Conservation (phyloP, 2,113 vertebrate species). For the Charadrius vociferus region DNA sequence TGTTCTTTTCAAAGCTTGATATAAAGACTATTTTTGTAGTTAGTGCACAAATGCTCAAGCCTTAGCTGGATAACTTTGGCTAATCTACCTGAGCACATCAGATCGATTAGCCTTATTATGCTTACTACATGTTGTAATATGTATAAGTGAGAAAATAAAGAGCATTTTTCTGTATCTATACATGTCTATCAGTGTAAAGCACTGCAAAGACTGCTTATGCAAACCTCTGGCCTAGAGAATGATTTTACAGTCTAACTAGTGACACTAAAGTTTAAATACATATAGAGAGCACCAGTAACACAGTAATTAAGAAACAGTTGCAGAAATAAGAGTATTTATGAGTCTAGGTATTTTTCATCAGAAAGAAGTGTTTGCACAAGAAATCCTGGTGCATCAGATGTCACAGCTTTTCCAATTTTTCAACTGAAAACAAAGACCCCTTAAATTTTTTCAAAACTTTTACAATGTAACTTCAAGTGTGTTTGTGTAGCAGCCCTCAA, state of each 20-base stretch:
- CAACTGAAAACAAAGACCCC: neutral
- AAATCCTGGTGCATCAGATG: neutral
- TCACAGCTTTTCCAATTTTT: neutral
- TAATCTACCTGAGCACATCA: neutral
- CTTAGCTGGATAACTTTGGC: neutral
- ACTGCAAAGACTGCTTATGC: neutral
- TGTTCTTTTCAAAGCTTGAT: conserved; percentile 22
- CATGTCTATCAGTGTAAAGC: neutral
- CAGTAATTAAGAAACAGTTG: neutral
- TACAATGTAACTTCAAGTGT: neutral
- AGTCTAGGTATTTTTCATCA: neutral
- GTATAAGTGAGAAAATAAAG: neutral
- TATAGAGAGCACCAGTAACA: neutral
- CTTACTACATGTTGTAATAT: neutral
- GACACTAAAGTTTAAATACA: neutral
- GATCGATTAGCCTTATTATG: neutral
- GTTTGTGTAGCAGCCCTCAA: neutral
- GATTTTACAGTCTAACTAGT: neutral
- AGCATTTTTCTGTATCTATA: neutral
- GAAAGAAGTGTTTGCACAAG: neutral
- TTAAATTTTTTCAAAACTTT: neutral
- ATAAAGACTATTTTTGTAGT: conserved; percentile 6
- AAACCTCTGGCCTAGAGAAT: neutral
- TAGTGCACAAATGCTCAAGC: neutral
- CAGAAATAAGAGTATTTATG: neutral